Base-by-base conservation (phyloP, 2,113 vertebrate genomes). In the Quiscalus mexicanus region DNA sequence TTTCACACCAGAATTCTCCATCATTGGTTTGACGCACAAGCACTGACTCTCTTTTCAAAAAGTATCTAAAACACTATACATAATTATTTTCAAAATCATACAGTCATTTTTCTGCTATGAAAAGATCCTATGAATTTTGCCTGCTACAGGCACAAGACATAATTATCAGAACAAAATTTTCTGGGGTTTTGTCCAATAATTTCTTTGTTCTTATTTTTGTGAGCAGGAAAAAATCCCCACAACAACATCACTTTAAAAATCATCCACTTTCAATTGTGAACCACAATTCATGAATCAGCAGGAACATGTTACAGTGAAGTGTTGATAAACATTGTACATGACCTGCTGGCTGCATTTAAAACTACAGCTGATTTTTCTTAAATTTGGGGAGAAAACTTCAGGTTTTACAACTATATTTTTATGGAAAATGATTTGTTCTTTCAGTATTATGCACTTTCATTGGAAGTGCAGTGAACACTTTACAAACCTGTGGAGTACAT, bases 11-110 rank as follows among this genome's bases (percentile, higher is more conserved):
- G 17, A 49, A 24, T 53, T 92, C 60, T 93, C 73, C 73, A 65
- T 93, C 86, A 84, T 20, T 82, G 76, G 6, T 31, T 55, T 95
- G 64, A 86, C 23, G 53, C 68, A 33, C n/a, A 84, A 86, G 15
- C 33, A 77, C 67, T 2, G 8, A 53, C 56, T 82, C 22, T 68
- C 79, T 84, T 12, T 88, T 89, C 84, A 20, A 89, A 81, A 90
- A 44, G 4, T 60, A 60, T 75, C 52, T 78, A 41, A 94, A 93
- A 53, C 65, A 84, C 37, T 18, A 42, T 42, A n/a, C 6, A 42
- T 49, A 64, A 53, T 77, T 92, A 56, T 87, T 93, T 92, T 90
- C 42, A 75, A 93, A 96, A 52, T 75, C 31, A 52, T 60, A 18
- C 0, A 0, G 20, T 74, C 22, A 68, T 75, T 81, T 86, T 81